Percentiles rank a stretch among this genome's conserved stretches.
These are phyloP conservation scores for Helostoma temminkii DNA, from an alignment of 2,797 vertebrate genomes.

Conservation along the genomic window DNA sequence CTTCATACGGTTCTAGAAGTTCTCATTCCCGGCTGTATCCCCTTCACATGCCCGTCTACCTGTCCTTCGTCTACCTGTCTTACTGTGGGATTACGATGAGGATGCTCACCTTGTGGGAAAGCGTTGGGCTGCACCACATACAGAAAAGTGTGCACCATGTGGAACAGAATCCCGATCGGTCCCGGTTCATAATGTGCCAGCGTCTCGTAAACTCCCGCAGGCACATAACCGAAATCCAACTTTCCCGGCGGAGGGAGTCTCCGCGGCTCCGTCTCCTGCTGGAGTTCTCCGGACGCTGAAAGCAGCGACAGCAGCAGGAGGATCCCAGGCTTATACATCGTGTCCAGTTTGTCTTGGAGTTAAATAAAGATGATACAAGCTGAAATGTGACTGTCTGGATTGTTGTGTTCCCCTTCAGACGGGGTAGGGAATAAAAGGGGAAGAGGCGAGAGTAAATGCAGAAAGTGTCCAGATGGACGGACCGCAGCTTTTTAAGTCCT, in stretches of 20 bases:
- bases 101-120: conserved; percentile 91
- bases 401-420: conserved; percentile 9
- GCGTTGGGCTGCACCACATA: conserved; percentile 90
- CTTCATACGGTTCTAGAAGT: not conserved
- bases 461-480: conserved; percentile 58
- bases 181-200: conserved; percentile 86
- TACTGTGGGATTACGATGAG: not conserved
- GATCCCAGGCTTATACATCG: conserved; percentile 80
- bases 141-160: conserved; percentile 89
- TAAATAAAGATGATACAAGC: not conserved
- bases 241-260: conserved; percentile 76
- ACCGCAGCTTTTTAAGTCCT: conserved; percentile 69
- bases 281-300: conserved; percentile 78
- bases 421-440: not conserved
- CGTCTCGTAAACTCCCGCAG: conserved; percentile 90
- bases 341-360: conserved; percentile 29
- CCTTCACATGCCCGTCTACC: not conserved
- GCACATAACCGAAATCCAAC: conserved; percentile 92
- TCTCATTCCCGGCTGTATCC: not conserved
- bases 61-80: not conserved
- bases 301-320: conserved; percentile 78
- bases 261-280: conserved; percentile 68
- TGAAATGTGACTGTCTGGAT: conserved; percentile 3
- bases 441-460: conserved; percentile 5
- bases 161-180: conserved; percentile 89